These are phyloP conservation scores for Silurus glanis DNA, from an alignment of 2,113 vertebrate species.

Conservation along the genomic window DNA sequence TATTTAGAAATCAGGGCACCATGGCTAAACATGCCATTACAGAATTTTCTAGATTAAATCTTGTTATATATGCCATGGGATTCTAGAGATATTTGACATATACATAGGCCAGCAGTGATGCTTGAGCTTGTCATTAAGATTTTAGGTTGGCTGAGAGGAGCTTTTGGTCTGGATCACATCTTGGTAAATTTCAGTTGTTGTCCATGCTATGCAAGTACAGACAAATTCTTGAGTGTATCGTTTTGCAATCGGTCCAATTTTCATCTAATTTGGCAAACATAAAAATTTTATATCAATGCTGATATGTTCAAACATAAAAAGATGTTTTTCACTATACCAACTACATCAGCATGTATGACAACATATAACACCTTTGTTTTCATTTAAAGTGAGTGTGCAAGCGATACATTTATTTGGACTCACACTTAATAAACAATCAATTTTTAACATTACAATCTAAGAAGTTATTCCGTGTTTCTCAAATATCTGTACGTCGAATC, in stretches of 20 bases:
- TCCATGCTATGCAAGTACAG: conserved; percentile 38
- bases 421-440: conserved; percentile 53
- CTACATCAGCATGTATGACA: conserved; percentile 47
- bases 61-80: conserved; percentile 34
- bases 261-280: conserved; percentile 3
- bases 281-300: conserved; percentile 28
- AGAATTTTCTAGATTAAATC: conserved; percentile 36
- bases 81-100: conserved; percentile 32
- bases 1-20: conserved; percentile 52
- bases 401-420: conserved; percentile 52
- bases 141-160: conserved; percentile 31
- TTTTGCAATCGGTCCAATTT: conserved; percentile 16
- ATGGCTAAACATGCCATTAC: conserved; percentile 50
- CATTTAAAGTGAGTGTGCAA: conserved; percentile 48
- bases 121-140: conserved; percentile 20
- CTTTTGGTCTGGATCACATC: conserved; percentile 13
- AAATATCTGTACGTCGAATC: conserved; percentile 30
- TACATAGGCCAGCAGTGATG: conserved; percentile 30
- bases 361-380: conserved; percentile 50
- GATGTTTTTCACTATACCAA: conserved; percentile 49
- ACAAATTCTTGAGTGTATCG: not conserved
- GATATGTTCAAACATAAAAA: conserved; percentile 44
- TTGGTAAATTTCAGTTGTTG: conserved; percentile 9
- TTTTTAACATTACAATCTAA: conserved; percentile 51
- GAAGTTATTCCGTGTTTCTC: conserved; percentile 40